phyloP scores from a whole-genome alignment of 1,140 invertebrate species.

The Heliconius himera region DNA sequence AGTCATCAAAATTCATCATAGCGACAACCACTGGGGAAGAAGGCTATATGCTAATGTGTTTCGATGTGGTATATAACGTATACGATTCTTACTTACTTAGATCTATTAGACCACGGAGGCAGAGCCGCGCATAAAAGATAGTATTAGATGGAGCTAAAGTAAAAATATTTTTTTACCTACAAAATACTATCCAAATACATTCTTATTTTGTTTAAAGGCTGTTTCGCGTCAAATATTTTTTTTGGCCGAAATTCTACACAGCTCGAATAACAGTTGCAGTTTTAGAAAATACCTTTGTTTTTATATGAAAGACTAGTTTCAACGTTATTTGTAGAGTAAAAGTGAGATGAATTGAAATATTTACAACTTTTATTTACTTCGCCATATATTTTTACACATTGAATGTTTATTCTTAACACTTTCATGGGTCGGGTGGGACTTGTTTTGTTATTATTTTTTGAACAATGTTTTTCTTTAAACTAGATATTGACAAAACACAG shows the following conservation, averaged over 20 bases:
- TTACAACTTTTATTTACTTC: constrained; percentile 4
- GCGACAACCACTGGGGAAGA: no score
- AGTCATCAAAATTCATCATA: no score
- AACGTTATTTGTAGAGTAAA: constrained; percentile 4
- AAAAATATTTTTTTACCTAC: not conserved
- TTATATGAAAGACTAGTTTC: constrained; percentile 5
- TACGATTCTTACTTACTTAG: no score
- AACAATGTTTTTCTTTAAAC: not conserved
- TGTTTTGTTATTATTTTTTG: not conserved
- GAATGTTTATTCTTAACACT: not conserved
- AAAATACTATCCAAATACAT: not conserved
- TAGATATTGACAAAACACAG: no score
- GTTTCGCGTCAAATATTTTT: constrained; percentile 5
- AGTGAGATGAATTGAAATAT: constrained; percentile 12
- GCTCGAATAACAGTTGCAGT: constrained; percentile 10
- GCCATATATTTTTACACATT: constrained; percentile 1
- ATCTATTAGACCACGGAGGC: no score
- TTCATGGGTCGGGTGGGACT: not conserved
- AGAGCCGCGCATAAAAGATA: no score
- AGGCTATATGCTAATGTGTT: no score
- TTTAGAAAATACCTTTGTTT: constrained; percentile 9
- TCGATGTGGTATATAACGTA: no score
- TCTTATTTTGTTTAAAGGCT: constrained; percentile 12
- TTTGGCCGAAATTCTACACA: not conserved
- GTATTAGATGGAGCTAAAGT: not conserved